Base-by-base conservation (phyloP, 2,888 invertebrate genomes). In the Tinea pellionella region DNA sequence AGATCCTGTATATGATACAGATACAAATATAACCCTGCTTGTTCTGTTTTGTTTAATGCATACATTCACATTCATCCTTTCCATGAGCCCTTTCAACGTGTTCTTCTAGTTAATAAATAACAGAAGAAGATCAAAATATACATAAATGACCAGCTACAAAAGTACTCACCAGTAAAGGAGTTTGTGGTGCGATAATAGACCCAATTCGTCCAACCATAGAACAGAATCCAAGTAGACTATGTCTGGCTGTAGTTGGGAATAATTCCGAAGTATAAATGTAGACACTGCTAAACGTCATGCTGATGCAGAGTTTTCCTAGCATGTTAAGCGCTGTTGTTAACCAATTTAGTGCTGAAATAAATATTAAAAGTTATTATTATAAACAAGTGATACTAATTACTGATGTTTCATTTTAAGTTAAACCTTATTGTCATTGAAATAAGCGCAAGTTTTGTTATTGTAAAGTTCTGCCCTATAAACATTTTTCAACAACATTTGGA, bases 181-280 rank as follows among this genome's bases (percentile, higher is more conserved):
- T 91, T 73, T 92, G 92, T n/a, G 92, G 92, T 1, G 92, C 90
- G 24, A 91, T 72, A 68, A 92, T 88, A 2, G 90, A 90, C 0
- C 92, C 92, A 30, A 91, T 81, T 60, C 92, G 78, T 59, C 92
- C 92, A 53, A 89, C 77, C 89, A 91, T 92, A 56, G 92, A 92
- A 75, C 92, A 92, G 30, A 83, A 72, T 0, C 90, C 91, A 65
- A 92, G 86, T 65, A 91, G 73, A 9, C 89, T 89, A 69, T 92
- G 91, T 19, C 92, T 79, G 57, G 90, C 77, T 32, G 81, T 81
- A 6, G 92, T 92, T 0, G 92, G 92, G 74, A 92, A 92, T 75
- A 92, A 80, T 80, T 92, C 92, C 43, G 91, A 89, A 0, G 92
- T 91, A 73, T 91, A 87, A 65, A 87, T 83, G 71, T 87, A 87